A percentile compares a stretch with the other conserved stretches of the same genome.
Conservation (phyloP, 2,888 invertebrate genomes). For the Allophyes oxyacanthae region DNA sequence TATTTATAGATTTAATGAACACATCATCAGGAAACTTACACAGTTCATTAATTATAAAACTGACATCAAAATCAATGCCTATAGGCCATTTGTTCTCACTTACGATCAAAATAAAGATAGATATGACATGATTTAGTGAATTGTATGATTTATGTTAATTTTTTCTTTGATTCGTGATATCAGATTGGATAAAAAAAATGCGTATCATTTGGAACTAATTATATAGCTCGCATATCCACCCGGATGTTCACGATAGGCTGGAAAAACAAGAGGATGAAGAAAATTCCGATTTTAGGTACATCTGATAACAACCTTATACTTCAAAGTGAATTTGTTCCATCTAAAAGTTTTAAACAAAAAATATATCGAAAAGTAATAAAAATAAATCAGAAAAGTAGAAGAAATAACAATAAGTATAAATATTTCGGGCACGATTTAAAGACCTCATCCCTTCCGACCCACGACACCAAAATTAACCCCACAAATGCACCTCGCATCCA, state of each 20-base stretch:
- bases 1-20: conserved; percentile 36
- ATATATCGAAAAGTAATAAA: no score
- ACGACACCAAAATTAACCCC: not conserved
- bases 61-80: conserved; percentile 33
- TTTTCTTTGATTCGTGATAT: conserved; percentile 5
- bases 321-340: no score
- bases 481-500: conserved; percentile 29
- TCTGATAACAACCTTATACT: no score
- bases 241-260: no score
- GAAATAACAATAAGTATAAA: no score
- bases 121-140: conserved; percentile 28
- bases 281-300: not conserved
- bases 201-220: no score
- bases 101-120: conserved; percentile 15
- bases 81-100: conserved; percentile 23
- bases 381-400: no score
- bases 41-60: conserved; percentile 32
- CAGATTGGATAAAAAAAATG: not conserved
- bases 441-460: no score
- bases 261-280: not conserved
- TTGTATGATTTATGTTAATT: conserved; percentile 22
- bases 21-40: conserved; percentile 35
- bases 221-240: no score
- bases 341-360: no score
- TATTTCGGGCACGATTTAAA: no score